These are phyloP conservation scores for Amblyraja radiata DNA, from an alignment of 2,797 vertebrate genomes.

Conservation along the genomic window DNA sequence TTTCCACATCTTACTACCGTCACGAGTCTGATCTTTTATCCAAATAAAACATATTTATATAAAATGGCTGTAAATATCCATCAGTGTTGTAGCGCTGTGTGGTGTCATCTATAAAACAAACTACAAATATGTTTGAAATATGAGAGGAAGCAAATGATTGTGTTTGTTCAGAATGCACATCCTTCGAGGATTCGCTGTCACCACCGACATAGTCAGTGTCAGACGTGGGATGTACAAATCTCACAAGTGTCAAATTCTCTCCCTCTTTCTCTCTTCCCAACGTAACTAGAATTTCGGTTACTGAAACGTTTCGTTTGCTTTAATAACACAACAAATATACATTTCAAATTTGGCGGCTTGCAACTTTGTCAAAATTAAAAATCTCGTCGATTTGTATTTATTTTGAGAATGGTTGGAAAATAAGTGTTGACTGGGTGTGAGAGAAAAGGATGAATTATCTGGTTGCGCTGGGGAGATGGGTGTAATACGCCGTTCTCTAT, in stretches of 20 bases:
- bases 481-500: too few species aligned
- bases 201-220: background rate
- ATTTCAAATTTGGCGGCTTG: background rate
- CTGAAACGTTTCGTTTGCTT: background rate
- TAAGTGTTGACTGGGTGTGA: too few species aligned
- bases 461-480: background rate
- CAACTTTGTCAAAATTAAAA: background rate
- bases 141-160: background rate
- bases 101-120: background rate
- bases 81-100: conserved; percentile 40
- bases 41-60: background rate
- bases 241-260: background rate
- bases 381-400: too few species aligned
- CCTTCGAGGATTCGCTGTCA: background rate
- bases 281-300: background rate
- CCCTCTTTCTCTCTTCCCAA: background rate
- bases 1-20: too few species aligned
- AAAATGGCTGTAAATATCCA: conserved; percentile 11
- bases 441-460: background rate
- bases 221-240: background rate
- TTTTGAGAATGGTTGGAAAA: background rate
- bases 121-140: background rate
- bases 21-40: background rate
- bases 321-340: background rate
- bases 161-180: background rate